Base-by-base conservation (phyloP, 2,797 vertebrate species). In the Tokudaia tokunoshimensis region DNA sequence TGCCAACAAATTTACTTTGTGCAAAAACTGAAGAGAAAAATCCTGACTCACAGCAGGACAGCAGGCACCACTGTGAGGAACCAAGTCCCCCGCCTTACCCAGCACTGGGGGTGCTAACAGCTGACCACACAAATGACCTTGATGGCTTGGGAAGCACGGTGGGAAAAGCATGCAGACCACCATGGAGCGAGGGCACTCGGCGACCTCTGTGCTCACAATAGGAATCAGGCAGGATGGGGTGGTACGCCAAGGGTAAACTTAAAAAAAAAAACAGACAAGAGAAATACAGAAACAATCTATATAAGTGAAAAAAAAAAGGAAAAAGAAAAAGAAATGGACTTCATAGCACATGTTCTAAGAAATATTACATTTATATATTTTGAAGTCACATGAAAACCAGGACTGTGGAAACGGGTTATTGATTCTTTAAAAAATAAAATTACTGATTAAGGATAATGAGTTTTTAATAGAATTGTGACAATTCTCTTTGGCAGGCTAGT, bases 21-120 rank as follows among this genome's bases (percentile, higher is more conserved):
- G 96, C 84, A 96, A 97, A 98, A 97, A 96, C 22, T 92, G 92
- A 93, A 95, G 95, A 94, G 92, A 94, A 37, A 89, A 0, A 84
- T 87, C 19, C 41, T 14, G 86, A 92, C 78, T 96, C 59, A 52
- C 52, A 52, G 50, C 50, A 52, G 52, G 52, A 31, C 83, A 0
- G 52, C 76, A 79, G 90, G 89, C 9, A 44, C 20, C 52, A 90
- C 72, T 11, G 17, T 13, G 0, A 4, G 91, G 72, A 75, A 22
- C n/a, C n/a, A 9, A 7, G 17, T 13, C 59, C 55, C 41, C 70
- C 84, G 26, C n/a, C 88, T 91, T 1, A 2, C n/a, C 79, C 95
- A 95, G 98, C 98, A 98, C 84, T 34, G 94, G 90, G 83, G 96
- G 80, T 78, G 52, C 76, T 90, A 75, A 84, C 55, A 93, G 92